Evolutionary conservation across 2,888 invertebrate species (phyloP).

Genomic region (Parnassius smintheus): DNA sequence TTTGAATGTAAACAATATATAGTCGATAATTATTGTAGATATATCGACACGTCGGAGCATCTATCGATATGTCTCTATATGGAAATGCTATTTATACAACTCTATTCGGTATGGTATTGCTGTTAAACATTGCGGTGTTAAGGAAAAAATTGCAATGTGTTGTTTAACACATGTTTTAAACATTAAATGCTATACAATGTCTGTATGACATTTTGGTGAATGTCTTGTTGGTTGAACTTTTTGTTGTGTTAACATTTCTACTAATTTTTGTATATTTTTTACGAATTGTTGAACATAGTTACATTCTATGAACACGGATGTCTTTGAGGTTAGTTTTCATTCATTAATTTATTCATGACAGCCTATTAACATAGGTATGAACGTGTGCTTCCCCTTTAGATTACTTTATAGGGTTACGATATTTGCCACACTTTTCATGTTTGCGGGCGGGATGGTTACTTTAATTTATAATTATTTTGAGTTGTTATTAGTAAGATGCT

Average conservation of each 20-base stretch:
- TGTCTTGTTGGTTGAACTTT: not conserved
- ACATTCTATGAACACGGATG: no score
- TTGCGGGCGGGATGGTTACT: no score
- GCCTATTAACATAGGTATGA: no score
- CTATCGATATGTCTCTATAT: constrained; percentile 17
- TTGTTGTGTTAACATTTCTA: not conserved
- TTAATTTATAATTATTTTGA: no score
- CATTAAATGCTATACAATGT: not conserved
- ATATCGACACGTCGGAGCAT: constrained; percentile 5
- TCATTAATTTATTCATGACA: no score
- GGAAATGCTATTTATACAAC: constrained; percentile 17
- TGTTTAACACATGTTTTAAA: constrained; percentile 9
- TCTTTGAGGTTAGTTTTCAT: no score
- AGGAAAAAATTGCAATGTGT: constrained; percentile 9
- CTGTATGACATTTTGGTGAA: constrained; percentile 3
- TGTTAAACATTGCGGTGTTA: constrained; percentile 8
- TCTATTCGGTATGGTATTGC: constrained; percentile 19
- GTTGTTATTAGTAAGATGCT: no score
- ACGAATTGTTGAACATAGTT: not conserved
- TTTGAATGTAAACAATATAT: constrained; percentile 25
- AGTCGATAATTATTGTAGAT: constrained; percentile 22
- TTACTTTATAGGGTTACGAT: no score
- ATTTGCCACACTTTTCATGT: no score
- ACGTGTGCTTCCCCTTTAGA: no score
- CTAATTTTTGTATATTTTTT: not conserved